A percentile compares a stretch with the other conserved stretches of the same genome.
These are phyloP conservation scores for Druon quercuslanigerum DNA, from an alignment of 1,140 invertebrate genomes.

Conservation along the genomic window DNA sequence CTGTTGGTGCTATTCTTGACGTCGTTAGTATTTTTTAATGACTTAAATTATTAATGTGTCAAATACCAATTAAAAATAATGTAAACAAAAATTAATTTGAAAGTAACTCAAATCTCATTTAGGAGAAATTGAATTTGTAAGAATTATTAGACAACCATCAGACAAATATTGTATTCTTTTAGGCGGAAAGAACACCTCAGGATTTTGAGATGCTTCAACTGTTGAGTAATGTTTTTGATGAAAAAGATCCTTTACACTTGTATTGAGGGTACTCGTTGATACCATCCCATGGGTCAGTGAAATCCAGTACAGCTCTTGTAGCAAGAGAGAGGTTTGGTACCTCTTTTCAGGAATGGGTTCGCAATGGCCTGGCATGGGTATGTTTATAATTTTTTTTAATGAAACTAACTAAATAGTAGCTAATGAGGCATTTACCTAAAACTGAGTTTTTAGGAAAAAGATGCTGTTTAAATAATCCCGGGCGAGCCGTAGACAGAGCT, in stretches of 20 bases:
- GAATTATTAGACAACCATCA: too few species aligned
- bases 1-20: slow-evolving; percentile 70
- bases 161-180: slow-evolving; percentile 27
- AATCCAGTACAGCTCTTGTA: slow-evolving; percentile 25
- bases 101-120: neutral
- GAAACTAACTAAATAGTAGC: too few species aligned
- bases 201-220: slow-evolving; percentile 73
- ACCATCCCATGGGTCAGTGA: slow-evolving; percentile 32
- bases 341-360: too few species aligned
- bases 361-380: too few species aligned
- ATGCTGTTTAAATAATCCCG: too few species aligned
- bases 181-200: slow-evolving; percentile 44
- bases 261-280: too few species aligned
- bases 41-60: neutral
- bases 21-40: slow-evolving; percentile 47
- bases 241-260: slow-evolving; percentile 68
- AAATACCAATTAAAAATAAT: too few species aligned
- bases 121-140: too few species aligned
- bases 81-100: neutral
- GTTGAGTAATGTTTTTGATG: slow-evolving; percentile 71
- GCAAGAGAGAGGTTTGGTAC: too few species aligned
- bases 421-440: too few species aligned
- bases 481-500: neutral
- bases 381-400: too few species aligned
- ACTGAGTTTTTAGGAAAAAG: too few species aligned